Percentiles rank a stretch among this genome's conserved stretches.
Evolutionary conservation across 1,140 invertebrate genomes (phyloP).

Genomic region (Diplogasteroides magnus): DNA sequence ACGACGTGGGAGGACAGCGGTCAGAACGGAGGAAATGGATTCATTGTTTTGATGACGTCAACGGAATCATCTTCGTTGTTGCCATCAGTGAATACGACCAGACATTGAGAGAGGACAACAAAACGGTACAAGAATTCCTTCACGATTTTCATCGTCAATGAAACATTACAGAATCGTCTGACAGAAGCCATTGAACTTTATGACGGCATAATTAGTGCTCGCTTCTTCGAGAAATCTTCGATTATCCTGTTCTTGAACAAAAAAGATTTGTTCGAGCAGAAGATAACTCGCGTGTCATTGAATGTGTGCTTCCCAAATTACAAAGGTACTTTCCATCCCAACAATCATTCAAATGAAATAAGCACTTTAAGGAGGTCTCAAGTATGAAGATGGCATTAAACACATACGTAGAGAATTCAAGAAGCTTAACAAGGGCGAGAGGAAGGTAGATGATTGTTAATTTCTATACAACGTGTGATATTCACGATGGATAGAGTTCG

Average conservation of each 20-base stretch:
- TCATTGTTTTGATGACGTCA: slow-evolving; percentile 58
- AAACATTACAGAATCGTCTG: slow-evolving; percentile 59
- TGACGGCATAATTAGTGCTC: slow-evolving; percentile 58
- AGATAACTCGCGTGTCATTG: slow-evolving; percentile 51
- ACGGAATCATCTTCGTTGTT: slow-evolving; percentile 36
- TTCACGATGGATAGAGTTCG: no score
- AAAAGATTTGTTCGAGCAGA: slow-evolving; percentile 60
- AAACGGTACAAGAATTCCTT: no score
- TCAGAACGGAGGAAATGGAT: slow-evolving; percentile 64
- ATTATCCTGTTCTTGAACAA: slow-evolving; percentile 56
- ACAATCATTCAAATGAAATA: no score
- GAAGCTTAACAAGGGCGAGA: slow-evolving; percentile 30
- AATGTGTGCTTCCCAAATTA: slow-evolving; percentile 40
- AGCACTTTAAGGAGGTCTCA: slow-evolving; percentile 32
- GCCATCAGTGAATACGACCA: slow-evolving; percentile 57
- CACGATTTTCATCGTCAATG: no score
- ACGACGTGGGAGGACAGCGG: slow-evolving; percentile 60
- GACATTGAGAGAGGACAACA: slow-evolving; percentile 56
- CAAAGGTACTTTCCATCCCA: no score
- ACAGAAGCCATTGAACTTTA: slow-evolving; percentile 57
- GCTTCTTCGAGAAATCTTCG: slow-evolving; percentile 56
- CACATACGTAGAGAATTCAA: slow-evolving; percentile 51
- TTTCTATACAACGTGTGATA: no score
- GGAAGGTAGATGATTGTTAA: no score
- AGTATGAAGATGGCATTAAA: slow-evolving; percentile 35